These are phyloP conservation scores for Benthosema pterotum DNA, from an alignment of 2,797 vertebrate species.

Conservation along the genomic window DNA sequence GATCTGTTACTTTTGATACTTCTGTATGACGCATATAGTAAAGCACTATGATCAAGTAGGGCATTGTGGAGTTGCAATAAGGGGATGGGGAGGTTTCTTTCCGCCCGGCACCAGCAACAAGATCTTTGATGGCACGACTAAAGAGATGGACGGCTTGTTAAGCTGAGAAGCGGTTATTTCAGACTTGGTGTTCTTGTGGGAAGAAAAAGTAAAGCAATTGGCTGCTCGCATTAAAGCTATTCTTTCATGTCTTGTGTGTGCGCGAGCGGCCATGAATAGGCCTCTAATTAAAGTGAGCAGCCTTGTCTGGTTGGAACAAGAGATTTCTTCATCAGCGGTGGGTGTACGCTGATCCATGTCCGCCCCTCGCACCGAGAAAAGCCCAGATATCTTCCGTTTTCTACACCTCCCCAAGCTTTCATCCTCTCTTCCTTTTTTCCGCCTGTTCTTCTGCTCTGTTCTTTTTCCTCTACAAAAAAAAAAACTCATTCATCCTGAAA, in stretches of 20 bases:
- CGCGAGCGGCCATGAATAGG: constrained; percentile 30
- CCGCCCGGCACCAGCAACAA: not conserved
- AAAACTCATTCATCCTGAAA: constrained; percentile 38
- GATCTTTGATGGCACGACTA: constrained; percentile 36
- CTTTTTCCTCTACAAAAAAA: constrained; percentile 22
- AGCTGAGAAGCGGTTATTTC: not conserved
- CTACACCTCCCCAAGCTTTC: constrained; percentile 62
- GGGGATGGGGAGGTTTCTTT: too few species aligned
- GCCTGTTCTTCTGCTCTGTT: not conserved
- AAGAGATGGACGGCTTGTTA: not conserved
- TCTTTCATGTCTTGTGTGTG: constrained; percentile 39
- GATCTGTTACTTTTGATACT: too few species aligned
- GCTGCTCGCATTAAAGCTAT: constrained; percentile 34
- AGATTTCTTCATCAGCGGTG: constrained; percentile 60
- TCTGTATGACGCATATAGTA: too few species aligned
- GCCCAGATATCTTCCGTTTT: constrained; percentile 63
- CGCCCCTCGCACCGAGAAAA: constrained; percentile 56
- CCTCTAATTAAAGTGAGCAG: constrained; percentile 68
- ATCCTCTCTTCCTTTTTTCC: constrained; percentile 38
- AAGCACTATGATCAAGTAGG: too few species aligned
- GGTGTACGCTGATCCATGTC: constrained; percentile 56
- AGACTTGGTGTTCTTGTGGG: not conserved
- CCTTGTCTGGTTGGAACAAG: constrained; percentile 44
- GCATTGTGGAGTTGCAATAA: too few species aligned
- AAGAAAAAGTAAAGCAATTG: not conserved